Base-by-base conservation (phyloP, 2,888 invertebrate species). In the Anoncus sp. region DNA sequence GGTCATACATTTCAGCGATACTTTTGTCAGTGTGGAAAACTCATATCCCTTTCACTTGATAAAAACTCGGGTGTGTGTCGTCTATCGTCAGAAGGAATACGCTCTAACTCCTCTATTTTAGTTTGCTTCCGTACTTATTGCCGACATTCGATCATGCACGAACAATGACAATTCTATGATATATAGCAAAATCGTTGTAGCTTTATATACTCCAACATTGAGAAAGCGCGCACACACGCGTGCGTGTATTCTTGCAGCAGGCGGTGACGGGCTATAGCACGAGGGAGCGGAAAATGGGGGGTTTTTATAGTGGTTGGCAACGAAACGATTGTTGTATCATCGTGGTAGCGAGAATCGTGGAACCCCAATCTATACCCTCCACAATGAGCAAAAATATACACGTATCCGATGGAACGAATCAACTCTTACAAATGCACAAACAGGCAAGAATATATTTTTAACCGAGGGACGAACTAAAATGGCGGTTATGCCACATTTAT, bases 251-350 rank as follows among this genome's bases (percentile, higher is more conserved):
- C 40, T 20, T 20, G 47, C 38, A 53, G n/a, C n/a, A 35, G 57
- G 57, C 22, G 59, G 49, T 49, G 38, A 55, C 9, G 16, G 14
- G 51, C 18, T n/a, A n/a, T n/a, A n/a, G 27, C 35, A 59, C 59
- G 14, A 73, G 69, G 69, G 77, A 27, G 43, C 62, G 24, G 14
- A 62, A 67, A 38, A 63, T 27, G 69, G 69, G 77, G 73, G 69
- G 65, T 69, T 69, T 69, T 77, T 73, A 70, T 45, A 27, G 73
- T 59, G 35, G 73, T 74, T 74, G 69, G 65, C 73, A 74, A 59
- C 53, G 77, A 70, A 65, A 70, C 69, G 73, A 65, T 77, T 59
- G 73, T 67, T 67, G 57, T 43, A 69, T 59, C 57, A 49, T 24
- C 63, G 72, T 62, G 67, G 49, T 12, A 59, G 67, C 71, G 59